Conservation (phyloP, 2,797 vertebrate genomes). For the Gymnopithys bicolor region DNA sequence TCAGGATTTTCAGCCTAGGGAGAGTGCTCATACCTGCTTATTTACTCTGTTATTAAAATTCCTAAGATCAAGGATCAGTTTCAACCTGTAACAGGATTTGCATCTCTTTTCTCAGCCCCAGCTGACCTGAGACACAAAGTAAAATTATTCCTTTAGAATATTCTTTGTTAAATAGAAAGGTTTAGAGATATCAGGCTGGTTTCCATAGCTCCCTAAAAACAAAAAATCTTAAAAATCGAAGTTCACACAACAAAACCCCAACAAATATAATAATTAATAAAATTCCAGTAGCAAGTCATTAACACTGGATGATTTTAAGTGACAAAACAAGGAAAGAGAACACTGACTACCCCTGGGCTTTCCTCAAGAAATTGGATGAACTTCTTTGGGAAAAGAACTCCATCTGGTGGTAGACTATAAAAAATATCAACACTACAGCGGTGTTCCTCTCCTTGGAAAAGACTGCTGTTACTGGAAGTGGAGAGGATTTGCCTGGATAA, state of each 20-base stretch:
- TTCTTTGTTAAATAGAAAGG: neutral
- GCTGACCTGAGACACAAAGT: neutral
- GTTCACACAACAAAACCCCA: rapidly evolving
- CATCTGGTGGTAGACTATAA: slow-evolving; percentile 68
- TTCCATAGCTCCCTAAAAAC: neutral
- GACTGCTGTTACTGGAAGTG: neutral
- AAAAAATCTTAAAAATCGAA: neutral
- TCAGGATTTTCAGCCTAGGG: neutral
- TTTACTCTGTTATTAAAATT: neutral
- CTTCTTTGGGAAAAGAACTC: slow-evolving; percentile 64
- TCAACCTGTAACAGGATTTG: neutral
- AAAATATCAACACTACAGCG: neutral
- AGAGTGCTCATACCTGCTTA: neutral
- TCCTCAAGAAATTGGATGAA: neutral
- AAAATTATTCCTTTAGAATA: neutral
- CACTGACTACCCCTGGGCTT: neutral
- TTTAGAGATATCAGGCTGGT: neutral
- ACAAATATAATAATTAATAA: neutral
- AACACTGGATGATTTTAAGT: neutral
- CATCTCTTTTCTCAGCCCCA: neutral
- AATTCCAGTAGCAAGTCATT: neutral
- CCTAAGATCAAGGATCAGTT: neutral
- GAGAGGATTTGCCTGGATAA: neutral
- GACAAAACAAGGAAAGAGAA: neutral
- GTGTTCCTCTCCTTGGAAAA: neutral